Conservation (phyloP, 2,113 vertebrate species). For the Nicator chloris region DNA sequence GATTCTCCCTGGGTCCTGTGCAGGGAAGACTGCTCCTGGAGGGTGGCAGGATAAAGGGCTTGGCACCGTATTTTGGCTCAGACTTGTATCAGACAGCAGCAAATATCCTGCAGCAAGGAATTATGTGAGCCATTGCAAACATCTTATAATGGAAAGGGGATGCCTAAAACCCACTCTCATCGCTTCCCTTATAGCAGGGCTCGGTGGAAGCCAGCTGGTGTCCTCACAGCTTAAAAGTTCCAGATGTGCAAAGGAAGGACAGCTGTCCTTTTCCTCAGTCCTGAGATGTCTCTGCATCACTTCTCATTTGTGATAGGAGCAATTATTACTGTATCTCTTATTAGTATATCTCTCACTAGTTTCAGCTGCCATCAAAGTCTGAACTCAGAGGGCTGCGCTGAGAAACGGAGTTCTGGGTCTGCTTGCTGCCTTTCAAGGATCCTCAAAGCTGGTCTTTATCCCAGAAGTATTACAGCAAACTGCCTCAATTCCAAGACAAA, state of each 20-base stretch:
- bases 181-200: neutral
- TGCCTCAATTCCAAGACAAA: neutral
- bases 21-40: fast-evolving
- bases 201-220: neutral
- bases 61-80: neutral
- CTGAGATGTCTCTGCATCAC: neutral
- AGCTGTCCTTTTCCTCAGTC: neutral
- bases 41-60: neutral
- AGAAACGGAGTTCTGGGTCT: neutral
- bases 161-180: neutral
- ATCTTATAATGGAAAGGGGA: neutral
- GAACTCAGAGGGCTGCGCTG: neutral
- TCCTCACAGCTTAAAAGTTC: neutral
- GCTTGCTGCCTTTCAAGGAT: neutral
- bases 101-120: neutral
- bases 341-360: neutral
- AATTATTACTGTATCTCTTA: neutral
- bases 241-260: neutral
- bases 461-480: neutral
- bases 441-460: neutral
- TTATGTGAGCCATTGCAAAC: neutral
- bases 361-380: neutral
- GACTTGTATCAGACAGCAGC: neutral
- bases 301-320: neutral
- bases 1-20: neutral